Evolutionary conservation across 2,113 vertebrate genomes (phyloP).

Genomic region (Amblyopsis rosae): DNA sequence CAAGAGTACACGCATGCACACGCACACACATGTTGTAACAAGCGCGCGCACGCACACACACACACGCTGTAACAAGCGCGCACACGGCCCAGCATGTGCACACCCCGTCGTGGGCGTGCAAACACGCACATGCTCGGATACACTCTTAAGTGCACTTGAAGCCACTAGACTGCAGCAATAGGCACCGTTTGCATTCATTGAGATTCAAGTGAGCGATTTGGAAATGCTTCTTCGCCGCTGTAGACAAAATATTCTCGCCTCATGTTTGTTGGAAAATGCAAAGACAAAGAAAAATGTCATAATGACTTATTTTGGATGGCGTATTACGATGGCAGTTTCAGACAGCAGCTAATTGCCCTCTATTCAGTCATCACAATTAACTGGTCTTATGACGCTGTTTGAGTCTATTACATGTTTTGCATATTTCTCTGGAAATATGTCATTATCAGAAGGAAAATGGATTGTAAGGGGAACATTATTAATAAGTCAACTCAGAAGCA

Average conservation of each 20-base stretch:
- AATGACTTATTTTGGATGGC: conserved; percentile 58
- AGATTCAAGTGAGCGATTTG: conserved; percentile 24
- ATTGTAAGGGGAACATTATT: conserved; percentile 39
- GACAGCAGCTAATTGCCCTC: conserved; percentile 54
- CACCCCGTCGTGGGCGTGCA: background rate
- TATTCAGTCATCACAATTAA: conserved; percentile 66
- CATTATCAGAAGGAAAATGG: conserved; percentile 62
- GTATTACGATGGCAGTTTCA: conserved; percentile 49
- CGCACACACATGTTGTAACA: conserved; percentile 2
- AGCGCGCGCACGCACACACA: background rate
- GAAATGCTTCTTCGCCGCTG: conserved; percentile 24
- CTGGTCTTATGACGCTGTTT: conserved; percentile 55
- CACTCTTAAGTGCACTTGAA: conserved; percentile 22
- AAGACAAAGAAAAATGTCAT: conserved; percentile 44
- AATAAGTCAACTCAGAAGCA: conserved; percentile 57
- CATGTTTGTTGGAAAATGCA: conserved; percentile 41
- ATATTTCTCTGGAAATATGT: conserved; percentile 52
- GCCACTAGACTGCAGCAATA: background rate
- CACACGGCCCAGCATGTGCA: background rate
- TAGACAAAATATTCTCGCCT: conserved; percentile 39
- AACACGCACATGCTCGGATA: background rate
- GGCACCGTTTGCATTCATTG: conserved; percentile 18
- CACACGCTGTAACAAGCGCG: background rate
- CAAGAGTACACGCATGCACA: background rate
- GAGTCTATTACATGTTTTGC: conserved; percentile 57